phyloP scores from a whole-genome alignment of 2,888 invertebrate species.

The Eilema griseolum region DNA sequence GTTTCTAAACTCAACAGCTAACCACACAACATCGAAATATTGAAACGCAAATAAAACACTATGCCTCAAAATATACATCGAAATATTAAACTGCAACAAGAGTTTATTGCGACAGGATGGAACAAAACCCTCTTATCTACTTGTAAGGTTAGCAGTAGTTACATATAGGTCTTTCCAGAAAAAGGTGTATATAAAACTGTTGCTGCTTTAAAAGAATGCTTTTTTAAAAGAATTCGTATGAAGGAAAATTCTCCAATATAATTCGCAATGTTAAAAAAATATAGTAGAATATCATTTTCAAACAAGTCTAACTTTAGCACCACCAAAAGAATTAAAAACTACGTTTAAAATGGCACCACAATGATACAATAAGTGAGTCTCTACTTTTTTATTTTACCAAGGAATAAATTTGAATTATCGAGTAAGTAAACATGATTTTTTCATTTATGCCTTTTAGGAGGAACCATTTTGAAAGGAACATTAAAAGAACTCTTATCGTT shows the following conservation, averaged over 20 bases:
- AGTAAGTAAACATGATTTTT: slow-evolving; percentile 9
- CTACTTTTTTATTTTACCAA: slow-evolving; percentile 1
- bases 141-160: too few species aligned
- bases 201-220: too few species aligned
- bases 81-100: neutral
- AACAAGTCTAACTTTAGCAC: too few species aligned
- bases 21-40: too few species aligned
- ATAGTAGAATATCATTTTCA: too few species aligned
- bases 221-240: too few species aligned
- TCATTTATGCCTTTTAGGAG: neutral
- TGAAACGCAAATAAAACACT: too few species aligned
- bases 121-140: neutral
- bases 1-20: too few species aligned
- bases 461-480: slow-evolving; percentile 7
- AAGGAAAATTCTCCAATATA: too few species aligned
- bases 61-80: neutral
- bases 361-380: neutral
- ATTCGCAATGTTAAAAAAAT: too few species aligned
- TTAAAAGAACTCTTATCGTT: slow-evolving; percentile 14
- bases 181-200: too few species aligned
- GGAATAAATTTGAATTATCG: neutral
- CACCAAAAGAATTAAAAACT: neutral
- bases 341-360: neutral
- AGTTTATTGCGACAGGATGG: neutral
- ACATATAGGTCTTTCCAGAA: too few species aligned